Evolutionary conservation across 2,888 invertebrate species (phyloP).

Genomic region (Eucriotettix oculatus): DNA sequence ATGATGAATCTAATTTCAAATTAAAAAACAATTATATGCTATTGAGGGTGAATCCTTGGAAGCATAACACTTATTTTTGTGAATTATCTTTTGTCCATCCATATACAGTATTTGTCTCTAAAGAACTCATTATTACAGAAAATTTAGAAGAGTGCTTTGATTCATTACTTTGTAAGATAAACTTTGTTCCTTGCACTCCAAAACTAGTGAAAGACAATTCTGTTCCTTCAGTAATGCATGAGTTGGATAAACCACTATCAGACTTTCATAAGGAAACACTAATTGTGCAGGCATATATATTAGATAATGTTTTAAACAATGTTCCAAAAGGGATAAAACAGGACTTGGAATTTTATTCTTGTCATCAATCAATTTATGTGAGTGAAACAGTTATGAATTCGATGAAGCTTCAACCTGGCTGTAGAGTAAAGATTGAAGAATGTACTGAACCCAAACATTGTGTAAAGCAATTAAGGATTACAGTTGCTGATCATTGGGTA

Average conservation of each 20-base stretch:
- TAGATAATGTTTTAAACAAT: background rate
- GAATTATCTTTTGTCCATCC: too few species aligned
- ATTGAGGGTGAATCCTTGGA: too few species aligned
- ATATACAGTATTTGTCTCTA: too few species aligned
- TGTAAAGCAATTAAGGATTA: too few species aligned
- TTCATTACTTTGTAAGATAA: too few species aligned
- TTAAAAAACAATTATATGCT: too few species aligned
- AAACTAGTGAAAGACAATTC: background rate
- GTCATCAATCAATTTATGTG: background rate
- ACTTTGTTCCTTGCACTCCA: background rate
- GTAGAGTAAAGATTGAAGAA: background rate
- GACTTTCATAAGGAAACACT: background rate
- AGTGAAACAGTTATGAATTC: background rate
- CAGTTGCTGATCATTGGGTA: too few species aligned
- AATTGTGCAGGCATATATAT: background rate
- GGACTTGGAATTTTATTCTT: background rate
- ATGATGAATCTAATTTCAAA: too few species aligned
- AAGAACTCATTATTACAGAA: too few species aligned
- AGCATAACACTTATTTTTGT: too few species aligned
- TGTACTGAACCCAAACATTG: background rate
- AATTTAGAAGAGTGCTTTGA: too few species aligned
- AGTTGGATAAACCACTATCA: background rate
- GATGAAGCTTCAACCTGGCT: background rate
- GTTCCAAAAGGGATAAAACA: background rate
- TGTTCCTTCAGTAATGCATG: background rate